These are phyloP conservation scores for Synanthedon andrenaeformis DNA, from an alignment of 2,888 invertebrate genomes.

Conservation along the genomic window DNA sequence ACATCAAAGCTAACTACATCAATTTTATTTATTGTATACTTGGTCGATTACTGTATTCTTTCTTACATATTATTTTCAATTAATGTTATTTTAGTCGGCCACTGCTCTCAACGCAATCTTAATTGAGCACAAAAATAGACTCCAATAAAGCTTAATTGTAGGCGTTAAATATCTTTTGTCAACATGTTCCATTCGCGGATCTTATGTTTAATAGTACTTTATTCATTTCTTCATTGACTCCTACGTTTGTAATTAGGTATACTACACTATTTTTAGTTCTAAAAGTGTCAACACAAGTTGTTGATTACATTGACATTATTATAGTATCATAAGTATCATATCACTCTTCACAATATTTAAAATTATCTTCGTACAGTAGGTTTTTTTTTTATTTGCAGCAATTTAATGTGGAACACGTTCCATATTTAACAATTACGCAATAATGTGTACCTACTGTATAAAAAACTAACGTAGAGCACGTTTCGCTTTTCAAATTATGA, in stretches of 20 bases:
- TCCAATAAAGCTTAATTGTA: conserved; percentile 35
- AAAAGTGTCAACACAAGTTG: background rate
- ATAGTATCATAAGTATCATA: too few species aligned
- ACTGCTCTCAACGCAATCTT: conserved; percentile 11
- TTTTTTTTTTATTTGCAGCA: conserved; percentile 21
- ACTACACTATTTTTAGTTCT: background rate
- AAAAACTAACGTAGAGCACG: too few species aligned
- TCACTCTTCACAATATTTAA: background rate
- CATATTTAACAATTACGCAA: too few species aligned
- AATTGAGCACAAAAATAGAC: conserved; percentile 26
- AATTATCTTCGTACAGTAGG: conserved; percentile 4
- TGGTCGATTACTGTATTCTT: background rate
- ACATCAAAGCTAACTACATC: too few species aligned
- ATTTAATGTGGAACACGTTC: conserved; percentile 12
- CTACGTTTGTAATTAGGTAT: too few species aligned
- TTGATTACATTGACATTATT: background rate
- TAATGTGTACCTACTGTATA: too few species aligned
- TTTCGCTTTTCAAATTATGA: too few species aligned
- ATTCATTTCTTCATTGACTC: background rate
- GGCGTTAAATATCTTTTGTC: conserved; percentile 15
- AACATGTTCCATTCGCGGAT: conserved; percentile 7
- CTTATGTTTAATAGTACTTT: background rate
- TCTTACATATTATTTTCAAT: background rate
- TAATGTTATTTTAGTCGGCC: background rate
- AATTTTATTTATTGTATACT: too few species aligned